These are phyloP conservation scores for Drosophila lacicola DNA, from an alignment of 2,888 invertebrate genomes.

Conservation along the genomic window DNA sequence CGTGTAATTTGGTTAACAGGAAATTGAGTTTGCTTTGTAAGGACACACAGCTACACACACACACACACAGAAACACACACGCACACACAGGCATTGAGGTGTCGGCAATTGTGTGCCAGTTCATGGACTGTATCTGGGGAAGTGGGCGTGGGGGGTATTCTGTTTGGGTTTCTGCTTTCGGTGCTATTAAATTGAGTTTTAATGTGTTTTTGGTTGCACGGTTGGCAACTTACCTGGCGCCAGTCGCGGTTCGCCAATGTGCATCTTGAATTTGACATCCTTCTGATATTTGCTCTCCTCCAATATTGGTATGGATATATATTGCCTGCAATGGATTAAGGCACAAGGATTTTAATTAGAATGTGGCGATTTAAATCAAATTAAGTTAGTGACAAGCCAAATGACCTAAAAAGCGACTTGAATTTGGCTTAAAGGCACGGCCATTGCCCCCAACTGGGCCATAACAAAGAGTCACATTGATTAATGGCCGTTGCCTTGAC, in stretches of 20 bases:
- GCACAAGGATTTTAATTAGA: constrained; percentile 10
- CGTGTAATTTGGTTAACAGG: constrained; percentile 67
- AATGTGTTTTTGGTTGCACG: constrained; percentile 32
- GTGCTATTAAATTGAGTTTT: constrained; percentile 50
- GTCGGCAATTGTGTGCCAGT: constrained; percentile 12
- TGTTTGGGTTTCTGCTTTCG: constrained; percentile 26
- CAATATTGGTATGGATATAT: constrained; percentile 93
- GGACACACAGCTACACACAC: constrained; percentile 4
- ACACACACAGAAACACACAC: not conserved
- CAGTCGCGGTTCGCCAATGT: constrained; percentile 94
- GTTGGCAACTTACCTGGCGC: constrained; percentile 90
- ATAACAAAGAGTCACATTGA: constrained; percentile 47
- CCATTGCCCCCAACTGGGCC: constrained; percentile 5
- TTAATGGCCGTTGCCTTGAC: constrained; percentile 54
- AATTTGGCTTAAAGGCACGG: constrained; percentile 3
- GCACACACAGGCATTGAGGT: constrained; percentile 8
- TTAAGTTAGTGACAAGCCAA: constrained; percentile 23
- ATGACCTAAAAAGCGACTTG: not conserved
- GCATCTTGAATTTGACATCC: constrained; percentile 96
- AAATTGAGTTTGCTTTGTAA: constrained; percentile 48
- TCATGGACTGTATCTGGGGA: not conserved
- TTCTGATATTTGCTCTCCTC: constrained; percentile 99
- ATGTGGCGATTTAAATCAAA: constrained; percentile 27
- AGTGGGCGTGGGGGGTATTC: not conserved
- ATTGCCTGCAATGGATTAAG: constrained; percentile 90